Percentiles rank a stretch among this genome's conserved stretches.
Evolutionary conservation across 2,888 invertebrate species (phyloP).

Genomic region (Acanthacorydalis orientalis): DNA sequence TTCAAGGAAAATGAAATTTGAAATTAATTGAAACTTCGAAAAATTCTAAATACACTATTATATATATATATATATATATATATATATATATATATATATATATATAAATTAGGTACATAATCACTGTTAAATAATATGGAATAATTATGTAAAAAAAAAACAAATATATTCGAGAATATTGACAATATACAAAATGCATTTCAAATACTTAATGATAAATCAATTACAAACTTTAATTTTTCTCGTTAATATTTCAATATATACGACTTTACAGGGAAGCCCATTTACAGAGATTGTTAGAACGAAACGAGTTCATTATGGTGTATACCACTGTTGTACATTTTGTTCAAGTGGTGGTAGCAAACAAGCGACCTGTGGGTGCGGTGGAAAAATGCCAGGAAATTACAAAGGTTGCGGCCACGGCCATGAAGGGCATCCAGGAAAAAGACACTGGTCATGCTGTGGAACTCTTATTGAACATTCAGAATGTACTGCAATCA

Average conservation of each 20-base stretch:
- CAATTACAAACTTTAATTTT: too few relatives aligned
- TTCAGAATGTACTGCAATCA: slow-evolving; percentile 38
- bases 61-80: too few relatives aligned
- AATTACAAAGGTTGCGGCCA: slow-evolving; percentile 63
- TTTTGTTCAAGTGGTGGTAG: slow-evolving; percentile 67
- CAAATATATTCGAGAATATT: too few relatives aligned
- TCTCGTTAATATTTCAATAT: too few relatives aligned
- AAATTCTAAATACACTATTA: too few relatives aligned
- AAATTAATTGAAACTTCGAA: neutral
- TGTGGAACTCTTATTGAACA: slow-evolving; percentile 48
- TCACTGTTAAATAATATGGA: too few relatives aligned
- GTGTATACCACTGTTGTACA: slow-evolving; percentile 63
- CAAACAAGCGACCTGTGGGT: slow-evolving; percentile 50
- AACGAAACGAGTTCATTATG: slow-evolving; percentile 45
- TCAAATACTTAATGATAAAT: too few relatives aligned
- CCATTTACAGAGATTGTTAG: slow-evolving; percentile 48
- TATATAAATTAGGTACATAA: too few relatives aligned
- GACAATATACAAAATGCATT: too few relatives aligned
- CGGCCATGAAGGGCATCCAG: slow-evolving; percentile 66
- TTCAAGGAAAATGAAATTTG: too few relatives aligned
- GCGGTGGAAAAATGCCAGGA: slow-evolving; percentile 59
- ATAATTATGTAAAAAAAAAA: too few relatives aligned
- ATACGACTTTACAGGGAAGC: slow-evolving; percentile 43
- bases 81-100: too few relatives aligned
- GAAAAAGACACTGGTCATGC: slow-evolving; percentile 68